Base-by-base conservation (phyloP, 2,888 invertebrate genomes). In the Taphrorychus bicolor region DNA sequence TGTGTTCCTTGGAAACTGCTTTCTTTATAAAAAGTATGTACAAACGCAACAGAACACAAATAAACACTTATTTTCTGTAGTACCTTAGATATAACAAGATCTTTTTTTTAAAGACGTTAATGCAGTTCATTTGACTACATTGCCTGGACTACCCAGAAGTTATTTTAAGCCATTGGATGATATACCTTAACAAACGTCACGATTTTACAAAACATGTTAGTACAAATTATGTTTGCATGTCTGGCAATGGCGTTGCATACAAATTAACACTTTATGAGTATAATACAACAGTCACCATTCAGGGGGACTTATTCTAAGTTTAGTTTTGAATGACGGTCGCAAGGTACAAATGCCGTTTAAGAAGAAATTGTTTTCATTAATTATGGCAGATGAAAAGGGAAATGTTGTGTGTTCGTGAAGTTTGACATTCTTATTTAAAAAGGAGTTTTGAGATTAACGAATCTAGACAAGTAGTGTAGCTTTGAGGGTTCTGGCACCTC, bases 11-110 rank as follows among this genome's bases (percentile, higher is more conserved):
- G 51, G 59, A 70, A 67, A 70, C 58, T 59, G 58, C 40, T 23
- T 61, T 57, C 59, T 52, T n/a, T n/a, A n/a, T n/a, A 59, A 54
- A 68, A 56, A 49, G 32, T 76, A 76, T 76, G 65, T 76, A 76
- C 76, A 76, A 74, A 74, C 73, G 67, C 61, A 59, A 58, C 11
- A 72, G 68, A 71, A 51, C 7, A n/a, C n/a, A 49, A 51, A 2
- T 19, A 19, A 45, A 7, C 14, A 45, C 32, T 32, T 32, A 32
- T 2, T 32, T n/a, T n/a, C 9, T 7, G 32, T 32, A 32, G 32
- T 32, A 32, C 11, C 32, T 32, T 32, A 32, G 11, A 32, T 32
- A 11, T 32, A 32, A 32, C 32, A 32, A 32, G 7, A 9, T 32
- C 32, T 32, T 32, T 11, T 32, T 11, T n/a, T n/a, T n/a, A n/a